Percentiles rank a stretch among this genome's conserved stretches.
phyloP scores from a whole-genome alignment of 2,888 invertebrate species.

The Mythimna vitellina region DNA sequence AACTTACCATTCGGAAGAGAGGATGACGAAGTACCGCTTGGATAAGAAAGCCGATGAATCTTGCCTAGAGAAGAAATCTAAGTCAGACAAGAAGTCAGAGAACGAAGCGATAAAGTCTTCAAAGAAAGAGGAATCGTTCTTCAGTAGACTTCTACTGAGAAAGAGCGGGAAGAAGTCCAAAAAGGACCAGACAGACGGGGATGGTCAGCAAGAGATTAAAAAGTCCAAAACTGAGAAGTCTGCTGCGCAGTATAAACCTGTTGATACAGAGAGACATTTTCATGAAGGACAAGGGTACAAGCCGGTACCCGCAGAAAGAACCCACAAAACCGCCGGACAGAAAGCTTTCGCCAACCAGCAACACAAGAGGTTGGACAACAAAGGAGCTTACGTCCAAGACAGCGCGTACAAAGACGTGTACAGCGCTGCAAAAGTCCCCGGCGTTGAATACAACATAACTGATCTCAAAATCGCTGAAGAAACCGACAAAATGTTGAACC shows the following conservation, averaged over 20 bases:
- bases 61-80: slow-evolving; percentile 88
- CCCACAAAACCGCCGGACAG: slow-evolving; percentile 86
- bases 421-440: slow-evolving; percentile 85
- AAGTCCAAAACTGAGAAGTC: slow-evolving; percentile 83
- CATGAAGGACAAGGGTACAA: slow-evolving; percentile 80
- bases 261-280: slow-evolving; percentile 78
- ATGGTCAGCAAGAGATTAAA: slow-evolving; percentile 82
- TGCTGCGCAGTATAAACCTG: slow-evolving; percentile 80
- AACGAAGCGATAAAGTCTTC: slow-evolving; percentile 86
- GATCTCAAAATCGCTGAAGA: slow-evolving; percentile 89
- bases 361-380: slow-evolving; percentile 88
- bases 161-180: slow-evolving; percentile 94
- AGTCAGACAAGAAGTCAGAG: slow-evolving; percentile 86
- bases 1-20: slow-evolving; percentile 80
- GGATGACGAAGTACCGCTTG: slow-evolving; percentile 78
- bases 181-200: slow-evolving; percentile 87
- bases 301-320: slow-evolving; percentile 84
- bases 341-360: slow-evolving; percentile 88
- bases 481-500: slow-evolving; percentile 86
- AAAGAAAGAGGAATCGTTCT: slow-evolving; percentile 91
- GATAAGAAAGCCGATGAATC: slow-evolving; percentile 87
- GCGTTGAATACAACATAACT: slow-evolving; percentile 86
- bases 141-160: slow-evolving; percentile 92
- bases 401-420: slow-evolving; percentile 87
- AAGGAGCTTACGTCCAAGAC: slow-evolving; percentile 88